phyloP scores from a whole-genome alignment of 2,113 vertebrate species.

The Rhagologus leucostigma region DNA sequence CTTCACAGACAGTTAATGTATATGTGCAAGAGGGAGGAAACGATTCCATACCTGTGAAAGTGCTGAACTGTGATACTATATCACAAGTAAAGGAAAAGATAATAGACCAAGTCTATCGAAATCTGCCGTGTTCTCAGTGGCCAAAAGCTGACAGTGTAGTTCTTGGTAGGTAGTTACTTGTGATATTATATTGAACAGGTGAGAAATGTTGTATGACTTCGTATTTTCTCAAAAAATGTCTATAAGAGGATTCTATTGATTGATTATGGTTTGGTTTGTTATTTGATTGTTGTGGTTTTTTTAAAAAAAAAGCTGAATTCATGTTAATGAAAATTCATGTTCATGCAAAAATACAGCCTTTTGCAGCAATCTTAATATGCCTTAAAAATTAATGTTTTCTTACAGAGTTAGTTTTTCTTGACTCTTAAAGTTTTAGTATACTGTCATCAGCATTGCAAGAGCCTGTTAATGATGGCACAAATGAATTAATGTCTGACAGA shows the following conservation, averaged over 20 bases:
- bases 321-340: not conserved
- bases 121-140: conserved; percentile 88
- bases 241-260: not conserved
- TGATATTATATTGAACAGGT: not conserved
- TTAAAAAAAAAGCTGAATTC: not conserved
- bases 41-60: conserved; percentile 88
- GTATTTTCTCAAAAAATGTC: not conserved
- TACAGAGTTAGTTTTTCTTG: not conserved
- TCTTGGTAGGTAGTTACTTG: conserved; percentile 78
- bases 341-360: not conserved
- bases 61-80: conserved; percentile 95
- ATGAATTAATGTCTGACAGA: conserved; percentile 49
- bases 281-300: too few species aligned
- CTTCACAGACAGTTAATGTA: conserved; percentile 87
- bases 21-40: conserved; percentile 88
- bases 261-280: not conserved
- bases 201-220: not conserved
- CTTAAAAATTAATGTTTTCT: not conserved
- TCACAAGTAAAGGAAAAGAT: conserved; percentile 98
- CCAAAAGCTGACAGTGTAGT: conserved; percentile 89
- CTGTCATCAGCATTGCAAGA: conserved; percentile 31
- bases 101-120: conserved; percentile 94
- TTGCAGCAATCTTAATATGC: not conserved
- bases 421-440: not conserved
- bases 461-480: conserved; percentile 38